A percentile compares a stretch with the other conserved stretches of the same genome.
Conservation (phyloP, 2,113 vertebrate genomes). For the Crotalus horridus region DNA sequence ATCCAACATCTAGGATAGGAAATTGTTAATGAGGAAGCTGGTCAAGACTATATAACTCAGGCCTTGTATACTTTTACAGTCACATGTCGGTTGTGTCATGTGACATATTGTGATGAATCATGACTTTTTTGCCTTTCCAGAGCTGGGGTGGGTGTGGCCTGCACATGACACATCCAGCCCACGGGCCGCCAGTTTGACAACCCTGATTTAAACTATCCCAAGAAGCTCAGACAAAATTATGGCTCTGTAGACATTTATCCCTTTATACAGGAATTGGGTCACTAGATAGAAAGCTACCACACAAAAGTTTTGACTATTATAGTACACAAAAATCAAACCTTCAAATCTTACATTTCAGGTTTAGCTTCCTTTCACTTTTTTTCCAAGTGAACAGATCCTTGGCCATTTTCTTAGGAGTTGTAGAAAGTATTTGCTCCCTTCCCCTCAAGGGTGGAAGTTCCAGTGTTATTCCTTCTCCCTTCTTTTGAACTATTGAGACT, state of each 20-base stretch:
- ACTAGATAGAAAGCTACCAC: neutral
- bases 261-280: neutral
- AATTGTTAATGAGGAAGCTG: neutral
- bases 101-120: too few relatives aligned
- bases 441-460: neutral
- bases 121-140: too few relatives aligned
- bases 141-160: too few relatives aligned
- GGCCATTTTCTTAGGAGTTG: neutral
- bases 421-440: neutral
- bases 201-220: neutral
- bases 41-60: neutral
- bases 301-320: neutral
- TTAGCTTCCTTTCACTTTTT: conserved; percentile 10
- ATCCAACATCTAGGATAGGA: neutral
- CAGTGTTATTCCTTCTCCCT: neutral
- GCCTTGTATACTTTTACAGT: neutral
- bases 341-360: neutral
- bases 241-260: neutral
- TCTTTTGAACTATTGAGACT: neutral
- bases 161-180: too few relatives aligned
- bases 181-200: too few relatives aligned
- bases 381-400: neutral
- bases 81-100: too few relatives aligned
- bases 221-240: neutral
- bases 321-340: neutral